phyloP scores from a whole-genome alignment of 2,888 invertebrate genomes.

The Cephalotes varians region DNA sequence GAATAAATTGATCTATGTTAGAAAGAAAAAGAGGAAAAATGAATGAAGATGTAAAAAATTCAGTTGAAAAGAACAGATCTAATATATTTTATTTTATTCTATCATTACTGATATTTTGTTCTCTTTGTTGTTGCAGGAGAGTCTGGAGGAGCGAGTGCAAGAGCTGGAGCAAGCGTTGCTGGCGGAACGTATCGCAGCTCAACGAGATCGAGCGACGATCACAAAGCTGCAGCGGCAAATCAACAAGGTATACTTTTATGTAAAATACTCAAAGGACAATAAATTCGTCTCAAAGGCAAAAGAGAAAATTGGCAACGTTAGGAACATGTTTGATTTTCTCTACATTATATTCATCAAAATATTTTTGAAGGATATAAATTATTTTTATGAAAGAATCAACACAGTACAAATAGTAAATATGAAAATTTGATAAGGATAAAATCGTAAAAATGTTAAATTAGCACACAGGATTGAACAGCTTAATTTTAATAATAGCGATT shows the following conservation, averaged over 20 bases:
- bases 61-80: no score
- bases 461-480: no score
- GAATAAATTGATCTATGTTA: no score
- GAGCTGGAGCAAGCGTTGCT: constrained; percentile 81
- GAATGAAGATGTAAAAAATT: no score
- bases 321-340: not conserved
- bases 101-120: not conserved
- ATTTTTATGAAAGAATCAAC: not conserved
- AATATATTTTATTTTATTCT: no score
- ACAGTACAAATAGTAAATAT: not conserved
- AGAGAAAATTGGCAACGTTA: not conserved
- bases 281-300: not conserved
- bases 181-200: constrained; percentile 80
- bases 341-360: not conserved
- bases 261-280: not conserved
- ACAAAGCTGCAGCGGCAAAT: constrained; percentile 83
- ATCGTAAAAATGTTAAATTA: not conserved
- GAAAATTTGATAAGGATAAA: not conserved
- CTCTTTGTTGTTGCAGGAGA: constrained; percentile 77
- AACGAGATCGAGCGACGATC: constrained; percentile 83
- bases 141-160: constrained; percentile 80
- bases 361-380: not conserved
- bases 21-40: no score
- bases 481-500: not conserved
- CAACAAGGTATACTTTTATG: constrained; percentile 78